Base-by-base conservation (phyloP, 1,140 invertebrate genomes). In the Drosophila trapezifrons region DNA sequence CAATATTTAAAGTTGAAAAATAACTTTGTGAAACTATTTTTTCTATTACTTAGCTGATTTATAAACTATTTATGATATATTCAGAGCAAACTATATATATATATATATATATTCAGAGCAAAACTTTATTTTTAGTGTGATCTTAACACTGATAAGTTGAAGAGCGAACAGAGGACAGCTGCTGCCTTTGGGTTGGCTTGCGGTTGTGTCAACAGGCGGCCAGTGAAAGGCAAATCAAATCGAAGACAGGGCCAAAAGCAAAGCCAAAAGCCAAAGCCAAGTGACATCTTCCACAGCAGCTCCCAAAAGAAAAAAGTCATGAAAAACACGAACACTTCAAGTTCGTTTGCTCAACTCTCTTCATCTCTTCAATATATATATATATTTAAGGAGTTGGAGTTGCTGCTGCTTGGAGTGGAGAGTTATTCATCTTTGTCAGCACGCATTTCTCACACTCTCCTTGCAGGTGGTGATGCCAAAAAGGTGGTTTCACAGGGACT, bases 401-500 rank as follows among this genome's bases (percentile, higher is more conserved):
- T 58, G 42, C 29, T 35, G 32, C 32, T 20, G 29, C 49, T 51
- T 20, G 49, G 29, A 32, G 51, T 29, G 49, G 32, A 74, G 65
- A 80, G 67, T 83, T 84, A 64, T 80, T 66, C 80, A 76, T 85
- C 81, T 85, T 77, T 80, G 65, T 65, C 72, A 82, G 72, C 84
- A 87, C 77, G 80, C 84, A 87, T 81, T 87, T 87, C 78, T 66
- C 83, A 82, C 82, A 78, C 54, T 70, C 60, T 76, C 54, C 54
- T 54, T 47, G 42, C 60, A 65, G 42, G 71, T 38, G 59, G 47
- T 42, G 37, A 59, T 57, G 18, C 71, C 22, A 51, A 69, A 45
- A 35, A 35, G 38, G 15, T 35, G 42, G 18, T n/a, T 54, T 54
- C 51, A 54, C 43, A 55, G 46, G 27, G 43, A 37, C 3, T 13